These are phyloP conservation scores for Neelides sp. DNA, from an alignment of 1,140 invertebrate species.

Conservation along the genomic window DNA sequence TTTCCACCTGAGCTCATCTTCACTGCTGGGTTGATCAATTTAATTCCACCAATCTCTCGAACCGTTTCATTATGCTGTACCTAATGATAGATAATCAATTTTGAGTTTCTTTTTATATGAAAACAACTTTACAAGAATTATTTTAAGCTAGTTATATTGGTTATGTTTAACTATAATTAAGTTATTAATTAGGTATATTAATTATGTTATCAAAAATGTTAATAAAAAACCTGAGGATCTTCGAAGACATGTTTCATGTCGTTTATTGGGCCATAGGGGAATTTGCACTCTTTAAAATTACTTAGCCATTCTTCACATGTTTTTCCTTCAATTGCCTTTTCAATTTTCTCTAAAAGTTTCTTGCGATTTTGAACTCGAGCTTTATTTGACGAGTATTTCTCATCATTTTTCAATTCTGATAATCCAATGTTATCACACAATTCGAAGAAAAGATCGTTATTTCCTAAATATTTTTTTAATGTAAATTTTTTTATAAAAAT, in stretches of 20 bases:
- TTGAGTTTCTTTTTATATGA: too few relatives aligned
- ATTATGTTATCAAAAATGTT: background rate
- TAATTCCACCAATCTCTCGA: conserved; percentile 46
- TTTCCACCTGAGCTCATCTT: conserved; percentile 60
- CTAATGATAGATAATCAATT: conserved; percentile 14
- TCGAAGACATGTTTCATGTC: conserved; percentile 68
- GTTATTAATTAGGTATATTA: background rate
- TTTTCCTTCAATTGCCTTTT: conserved; percentile 49
- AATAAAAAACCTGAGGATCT: conserved; percentile 59
- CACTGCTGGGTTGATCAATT: conserved; percentile 75
- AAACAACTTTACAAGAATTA: too few relatives aligned
- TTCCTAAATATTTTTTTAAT: conserved; percentile 33
- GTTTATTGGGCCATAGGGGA: conserved; percentile 85
- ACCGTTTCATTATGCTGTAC: conserved; percentile 33
- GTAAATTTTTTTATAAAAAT: too few relatives aligned
- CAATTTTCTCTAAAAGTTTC: conserved; percentile 51
- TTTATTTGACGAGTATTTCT: conserved; percentile 57
- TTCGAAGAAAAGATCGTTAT: conserved; percentile 58
- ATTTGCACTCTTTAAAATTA: conserved; percentile 56
- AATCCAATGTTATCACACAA: conserved; percentile 53
- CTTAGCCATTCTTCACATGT: conserved; percentile 62
- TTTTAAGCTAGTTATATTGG: too few relatives aligned
- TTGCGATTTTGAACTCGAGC: conserved; percentile 61
- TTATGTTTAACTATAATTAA: background rate
- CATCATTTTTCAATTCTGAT: conserved; percentile 46